Base-by-base conservation (phyloP, 2,888 invertebrate genomes). In the Pheosia gnoma region DNA sequence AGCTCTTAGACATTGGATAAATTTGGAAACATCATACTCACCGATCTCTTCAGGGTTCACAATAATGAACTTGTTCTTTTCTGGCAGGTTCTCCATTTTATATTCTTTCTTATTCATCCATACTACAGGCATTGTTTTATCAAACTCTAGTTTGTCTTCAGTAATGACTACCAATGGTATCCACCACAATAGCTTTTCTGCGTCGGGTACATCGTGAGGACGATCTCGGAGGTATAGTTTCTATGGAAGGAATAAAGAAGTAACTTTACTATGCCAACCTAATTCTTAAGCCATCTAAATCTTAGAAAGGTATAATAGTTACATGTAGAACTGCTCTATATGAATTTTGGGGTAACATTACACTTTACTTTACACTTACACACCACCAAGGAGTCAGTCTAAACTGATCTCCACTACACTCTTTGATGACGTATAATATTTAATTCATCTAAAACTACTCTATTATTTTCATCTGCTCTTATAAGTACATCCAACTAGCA, bases 1-100 rank as follows among this genome's bases (percentile, higher is more conserved):
- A 41, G 6, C n/a, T 9, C 3, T n/a, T 47, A n/a, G 4, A 47
- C 8, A 47, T 47, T 9, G 9, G 9, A 47, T n/a, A 47, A n/a
- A n/a, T 47, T 47, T 47, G 47, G n/a, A n/a, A 47, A 47, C 47
- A 3, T n/a, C 4, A 51, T 45, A 75, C 87, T 82, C 80, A 96
- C 96, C 97, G 67, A 97, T 97, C 91, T 97, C 97, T 79, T 97
- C 97, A 5, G 97, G 96, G 87, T 97, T 98, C 0, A 97, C 94
- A 61, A 98, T 96, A 58, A 97, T 94, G 78, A 97, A 97, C 59
- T 95, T 85, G 58, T 96, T 91, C 38, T 92, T 87, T 0, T 79
- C 84, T 0, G 96, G 95, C 75, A 96, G 86, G 61, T 95, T 88
- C 0, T 79, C 78, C 0, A 96, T 75, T 8, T 84, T 91, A 1